A percentile compares a stretch with the other conserved stretches of the same genome.
Conservation (phyloP, 1,140 invertebrate species). For the Phthorimaea operculella region DNA sequence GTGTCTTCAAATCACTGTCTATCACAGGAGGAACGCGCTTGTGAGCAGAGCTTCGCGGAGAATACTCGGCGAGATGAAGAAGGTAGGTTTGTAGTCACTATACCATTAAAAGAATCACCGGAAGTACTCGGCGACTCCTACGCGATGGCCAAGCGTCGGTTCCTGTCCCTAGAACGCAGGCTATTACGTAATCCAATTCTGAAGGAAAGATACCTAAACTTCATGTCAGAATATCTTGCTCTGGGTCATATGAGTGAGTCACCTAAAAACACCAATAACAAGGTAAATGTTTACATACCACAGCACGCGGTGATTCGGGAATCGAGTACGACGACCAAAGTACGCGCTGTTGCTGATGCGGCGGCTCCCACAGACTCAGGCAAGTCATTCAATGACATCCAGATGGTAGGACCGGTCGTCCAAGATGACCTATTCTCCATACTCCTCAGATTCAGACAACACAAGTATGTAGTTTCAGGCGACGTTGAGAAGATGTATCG, state of each 20-base stretch:
- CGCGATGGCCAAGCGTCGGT: slow-evolving; percentile 1
- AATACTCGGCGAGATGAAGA: slow-evolving; percentile 9
- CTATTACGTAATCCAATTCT: neutral
- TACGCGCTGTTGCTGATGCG: slow-evolving; percentile 29
- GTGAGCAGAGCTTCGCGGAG: slow-evolving; percentile 16
- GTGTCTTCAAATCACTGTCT: slow-evolving; percentile 7
- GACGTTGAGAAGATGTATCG: slow-evolving; percentile 32
- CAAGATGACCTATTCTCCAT: slow-evolving; percentile 26
- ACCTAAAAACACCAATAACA: neutral
- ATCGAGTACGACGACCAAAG: slow-evolving; percentile 22
- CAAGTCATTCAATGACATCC: slow-evolving; percentile 24
- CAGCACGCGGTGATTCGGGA: slow-evolving; percentile 35
- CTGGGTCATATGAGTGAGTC: slow-evolving; percentile 5
- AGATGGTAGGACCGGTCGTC: slow-evolving; percentile 29
- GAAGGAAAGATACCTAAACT: slow-evolving; percentile 3
- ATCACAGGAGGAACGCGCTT: slow-evolving; percentile 19
- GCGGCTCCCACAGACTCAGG: slow-evolving; percentile 16
- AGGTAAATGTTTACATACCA: slow-evolving; percentile 28
- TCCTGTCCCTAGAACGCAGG: neutral
- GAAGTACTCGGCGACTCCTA: slow-evolving; percentile 3
- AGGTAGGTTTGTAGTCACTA: slow-evolving; percentile 15
- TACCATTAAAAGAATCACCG: slow-evolving; percentile 15
- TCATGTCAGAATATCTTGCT: slow-evolving; percentile 6
- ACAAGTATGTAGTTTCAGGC: slow-evolving; percentile 17
- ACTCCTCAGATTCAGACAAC: slow-evolving; percentile 10